Conservation (phyloP, 2,888 invertebrate genomes). For the Calameuta filiformis region DNA sequence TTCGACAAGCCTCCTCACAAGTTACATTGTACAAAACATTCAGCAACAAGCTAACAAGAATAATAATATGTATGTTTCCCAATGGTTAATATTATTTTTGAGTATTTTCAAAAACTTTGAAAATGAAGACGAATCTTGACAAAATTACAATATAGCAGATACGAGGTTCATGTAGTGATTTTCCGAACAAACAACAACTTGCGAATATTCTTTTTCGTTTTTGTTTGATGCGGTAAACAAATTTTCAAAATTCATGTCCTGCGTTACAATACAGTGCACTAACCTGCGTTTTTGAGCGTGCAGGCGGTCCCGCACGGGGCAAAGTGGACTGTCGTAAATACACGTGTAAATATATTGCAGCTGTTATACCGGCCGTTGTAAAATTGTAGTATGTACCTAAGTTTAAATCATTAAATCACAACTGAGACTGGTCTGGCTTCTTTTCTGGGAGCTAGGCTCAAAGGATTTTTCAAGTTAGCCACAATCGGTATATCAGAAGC, state of each 20-base stretch:
- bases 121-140: not conserved
- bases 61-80: not conserved
- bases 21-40: not conserved
- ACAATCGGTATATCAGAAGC: not conserved
- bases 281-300: conserved; percentile 6
- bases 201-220: not conserved
- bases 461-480: not conserved
- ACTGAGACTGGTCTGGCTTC: conserved; percentile 4
- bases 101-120: not conserved
- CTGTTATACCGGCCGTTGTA: conserved; percentile 52
- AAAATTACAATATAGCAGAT: not conserved
- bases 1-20: not conserved
- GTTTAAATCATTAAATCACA: conserved; percentile 53
- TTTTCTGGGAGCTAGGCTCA: not conserved
- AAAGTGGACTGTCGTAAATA: conserved; percentile 57
- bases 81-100: not conserved
- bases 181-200: not conserved
- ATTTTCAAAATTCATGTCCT: not conserved
- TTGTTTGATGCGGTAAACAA: not conserved
- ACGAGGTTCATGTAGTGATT: not conserved
- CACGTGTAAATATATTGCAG: conserved; percentile 62
- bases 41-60: not conserved
- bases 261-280: not conserved
- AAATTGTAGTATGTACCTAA: conserved; percentile 43
- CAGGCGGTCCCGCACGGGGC: conserved; percentile 31